A percentile compares a stretch with the other conserved stretches of the same genome.
Conservation (phyloP, 2,888 invertebrate species). For the Mesorhabditis sp. region DNA sequence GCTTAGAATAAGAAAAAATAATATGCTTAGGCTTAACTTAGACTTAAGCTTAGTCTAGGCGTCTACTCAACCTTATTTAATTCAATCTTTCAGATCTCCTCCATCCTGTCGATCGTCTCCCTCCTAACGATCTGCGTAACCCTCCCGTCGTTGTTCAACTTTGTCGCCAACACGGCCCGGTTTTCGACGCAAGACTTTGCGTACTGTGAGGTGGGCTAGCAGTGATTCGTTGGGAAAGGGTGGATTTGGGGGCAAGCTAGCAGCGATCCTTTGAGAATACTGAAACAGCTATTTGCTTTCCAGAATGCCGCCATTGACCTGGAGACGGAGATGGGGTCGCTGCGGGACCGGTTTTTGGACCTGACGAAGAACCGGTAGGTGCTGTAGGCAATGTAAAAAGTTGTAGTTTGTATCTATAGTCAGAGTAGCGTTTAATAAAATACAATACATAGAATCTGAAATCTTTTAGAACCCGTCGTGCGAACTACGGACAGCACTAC, state of each 20-base stretch:
- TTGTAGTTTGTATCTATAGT: neutral
- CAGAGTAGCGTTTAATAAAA: conserved; percentile 11
- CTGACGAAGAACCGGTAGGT: conserved; percentile 21
- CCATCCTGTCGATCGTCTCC: conserved; percentile 41
- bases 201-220: conserved; percentile 51
- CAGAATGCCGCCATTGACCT: conserved; percentile 46
- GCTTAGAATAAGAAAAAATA: neutral
- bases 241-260: conserved; percentile 8
- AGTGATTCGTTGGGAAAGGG: neutral
- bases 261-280: no score
- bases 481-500: conserved; percentile 36
- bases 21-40: neutral
- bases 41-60: neutral
- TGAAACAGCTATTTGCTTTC: neutral
- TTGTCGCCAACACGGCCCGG: conserved; percentile 50
- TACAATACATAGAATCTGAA: neutral
- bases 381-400: conserved; percentile 5
- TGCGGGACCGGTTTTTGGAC: conserved; percentile 25
- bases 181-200: conserved; percentile 49
- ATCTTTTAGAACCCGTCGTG: conserved; percentile 20
- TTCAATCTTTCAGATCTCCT: conserved; percentile 25
- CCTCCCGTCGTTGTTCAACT: conserved; percentile 55
- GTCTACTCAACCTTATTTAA: no score
- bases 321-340: conserved; percentile 45
- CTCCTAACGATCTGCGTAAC: conserved; percentile 48